Percentiles rank a stretch among this genome's conserved stretches.
Evolutionary conservation across 2,888 invertebrate genomes (phyloP).

Genomic region (Matsumyia berberina): DNA sequence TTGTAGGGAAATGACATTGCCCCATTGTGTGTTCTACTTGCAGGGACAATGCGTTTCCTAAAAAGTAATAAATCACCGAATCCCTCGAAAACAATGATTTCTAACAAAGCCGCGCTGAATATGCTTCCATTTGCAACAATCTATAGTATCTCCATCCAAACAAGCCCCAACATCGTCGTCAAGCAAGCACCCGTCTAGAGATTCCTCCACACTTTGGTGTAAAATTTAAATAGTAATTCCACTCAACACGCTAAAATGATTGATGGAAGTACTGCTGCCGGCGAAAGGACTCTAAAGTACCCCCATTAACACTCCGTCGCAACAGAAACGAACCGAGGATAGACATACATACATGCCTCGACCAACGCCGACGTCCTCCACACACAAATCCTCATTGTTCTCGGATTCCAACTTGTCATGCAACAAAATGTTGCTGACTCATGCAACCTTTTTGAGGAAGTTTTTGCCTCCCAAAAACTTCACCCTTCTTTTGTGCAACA

Average conservation of each 20-base stretch:
- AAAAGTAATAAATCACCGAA: constrained; percentile 37
- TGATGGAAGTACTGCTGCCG: constrained; percentile 55
- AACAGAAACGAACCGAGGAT: constrained; percentile 27
- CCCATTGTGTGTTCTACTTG: neutral
- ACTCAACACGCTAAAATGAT: constrained; percentile 69
- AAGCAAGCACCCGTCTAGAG: constrained; percentile 34
- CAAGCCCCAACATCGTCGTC: neutral
- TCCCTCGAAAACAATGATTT: constrained; percentile 20
- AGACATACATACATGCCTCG: no score
- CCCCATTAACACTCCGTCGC: constrained; percentile 46
- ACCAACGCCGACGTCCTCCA: neutral
- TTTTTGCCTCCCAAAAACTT: constrained; percentile 48
- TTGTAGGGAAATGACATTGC: no score
- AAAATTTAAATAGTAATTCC: constrained; percentile 68
- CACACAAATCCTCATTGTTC: constrained; percentile 59
- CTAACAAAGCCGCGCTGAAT: constrained; percentile 42
- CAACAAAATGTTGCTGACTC: constrained; percentile 74
- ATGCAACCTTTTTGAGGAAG: constrained; percentile 61
- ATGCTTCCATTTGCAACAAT: constrained; percentile 67
- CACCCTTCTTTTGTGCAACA: constrained; percentile 42
- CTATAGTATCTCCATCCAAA: constrained; percentile 39
- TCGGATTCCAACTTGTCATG: constrained; percentile 66
- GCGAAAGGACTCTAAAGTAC: constrained; percentile 50
- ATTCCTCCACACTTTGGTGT: constrained; percentile 13
- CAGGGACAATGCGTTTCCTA: constrained; percentile 23